phyloP scores from a whole-genome alignment of 2,113 vertebrate species.

The Phrynosoma blainvillii region DNA sequence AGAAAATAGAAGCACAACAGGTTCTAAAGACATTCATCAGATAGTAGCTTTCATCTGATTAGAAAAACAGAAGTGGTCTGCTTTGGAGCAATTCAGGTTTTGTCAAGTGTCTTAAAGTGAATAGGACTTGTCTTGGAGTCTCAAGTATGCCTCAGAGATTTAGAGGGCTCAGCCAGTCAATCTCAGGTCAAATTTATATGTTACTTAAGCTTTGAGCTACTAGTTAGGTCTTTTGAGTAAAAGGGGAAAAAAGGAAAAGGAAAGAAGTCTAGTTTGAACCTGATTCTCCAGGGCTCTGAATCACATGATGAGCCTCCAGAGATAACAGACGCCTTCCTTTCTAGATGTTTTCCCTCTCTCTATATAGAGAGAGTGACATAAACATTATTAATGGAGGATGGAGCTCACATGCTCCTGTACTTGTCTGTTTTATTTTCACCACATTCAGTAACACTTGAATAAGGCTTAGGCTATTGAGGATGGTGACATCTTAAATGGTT shows the following conservation, averaged over 20 bases:
- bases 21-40: background rate
- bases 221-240: background rate
- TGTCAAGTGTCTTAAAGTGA: background rate
- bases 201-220: background rate
- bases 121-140: background rate
- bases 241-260: too few relatives aligned
- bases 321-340: too few relatives aligned
- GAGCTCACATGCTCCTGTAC: background rate
- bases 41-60: background rate
- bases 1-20: background rate
- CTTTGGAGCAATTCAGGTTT: background rate
- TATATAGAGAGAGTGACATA: too few relatives aligned
- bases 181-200: background rate
- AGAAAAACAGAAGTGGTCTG: background rate
- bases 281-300: too few relatives aligned
- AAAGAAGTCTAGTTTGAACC: too few relatives aligned
- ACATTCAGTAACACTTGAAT: too few relatives aligned
- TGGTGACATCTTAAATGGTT: background rate
- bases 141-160: background rate
- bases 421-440: background rate
- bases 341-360: too few relatives aligned
- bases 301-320: too few relatives aligned
- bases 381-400: too few relatives aligned
- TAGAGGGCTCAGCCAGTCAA: background rate
- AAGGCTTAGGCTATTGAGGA: background rate